These are phyloP conservation scores for Diarsia mendica DNA, from an alignment of 2,888 invertebrate species.

Conservation along the genomic window DNA sequence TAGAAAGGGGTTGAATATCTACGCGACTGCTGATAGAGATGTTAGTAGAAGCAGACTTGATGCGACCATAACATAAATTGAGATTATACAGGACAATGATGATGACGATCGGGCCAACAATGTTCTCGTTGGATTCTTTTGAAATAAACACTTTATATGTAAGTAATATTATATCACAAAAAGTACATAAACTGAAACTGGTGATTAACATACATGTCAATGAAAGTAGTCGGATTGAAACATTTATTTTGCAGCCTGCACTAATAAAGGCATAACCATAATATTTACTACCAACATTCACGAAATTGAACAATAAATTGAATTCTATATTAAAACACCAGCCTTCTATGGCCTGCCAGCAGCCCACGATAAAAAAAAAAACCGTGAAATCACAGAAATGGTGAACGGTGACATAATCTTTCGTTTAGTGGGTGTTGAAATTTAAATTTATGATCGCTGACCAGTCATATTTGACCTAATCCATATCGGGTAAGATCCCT, in stretches of 20 bases:
- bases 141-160: neutral
- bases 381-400: conserved; percentile 57
- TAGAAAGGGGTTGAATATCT: neutral
- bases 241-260: neutral
- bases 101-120: neutral
- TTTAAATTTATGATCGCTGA: conserved; percentile 61
- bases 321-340: conserved; percentile 43
- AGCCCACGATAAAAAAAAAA: conserved; percentile 57
- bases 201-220: neutral
- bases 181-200: neutral
- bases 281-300: conserved; percentile 27
- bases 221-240: conserved; percentile 3
- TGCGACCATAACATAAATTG: neutral
- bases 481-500: conserved; percentile 63
- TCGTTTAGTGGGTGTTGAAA: conserved; percentile 65
- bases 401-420: conserved; percentile 64
- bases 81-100: neutral
- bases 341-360: conserved; percentile 45
- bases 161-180: neutral
- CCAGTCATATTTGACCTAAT: conserved; percentile 60
- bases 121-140: neutral
- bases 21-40: neutral
- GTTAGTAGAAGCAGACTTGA: neutral
- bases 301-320: conserved; percentile 28
- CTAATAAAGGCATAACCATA: conserved; percentile 38